phyloP scores from a whole-genome alignment of 2,113 vertebrate species.

The Thalassarche chlororhynchos region DNA sequence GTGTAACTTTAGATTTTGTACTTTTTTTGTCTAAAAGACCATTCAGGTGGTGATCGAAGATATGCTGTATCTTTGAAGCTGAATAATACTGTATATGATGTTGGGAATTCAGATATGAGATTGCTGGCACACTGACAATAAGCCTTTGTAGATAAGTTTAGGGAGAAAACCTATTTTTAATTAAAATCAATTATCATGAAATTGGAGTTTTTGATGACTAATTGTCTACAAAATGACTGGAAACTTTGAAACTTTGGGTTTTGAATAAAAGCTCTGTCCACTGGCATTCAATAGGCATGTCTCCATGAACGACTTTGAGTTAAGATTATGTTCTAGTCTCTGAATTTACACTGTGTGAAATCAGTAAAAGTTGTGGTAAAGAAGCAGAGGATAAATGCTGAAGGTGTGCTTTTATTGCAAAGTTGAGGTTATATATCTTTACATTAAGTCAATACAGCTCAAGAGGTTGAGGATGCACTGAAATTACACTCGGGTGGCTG shows the following conservation, averaged over 20 bases:
- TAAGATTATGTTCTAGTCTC: not conserved
- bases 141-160: slow-evolving; percentile 20
- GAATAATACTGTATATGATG: too few species aligned
- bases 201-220: slow-evolving; percentile 30
- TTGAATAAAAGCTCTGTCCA: not conserved
- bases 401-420: not conserved
- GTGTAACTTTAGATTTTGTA: not conserved
- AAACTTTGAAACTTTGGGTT: not conserved
- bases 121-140: not conserved
- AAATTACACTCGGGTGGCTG: not conserved
- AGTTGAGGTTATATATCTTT: not conserved
- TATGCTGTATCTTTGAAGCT: too few species aligned
- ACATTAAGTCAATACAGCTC: not conserved
- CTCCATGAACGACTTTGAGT: not conserved
- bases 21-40: not conserved
- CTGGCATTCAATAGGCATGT: not conserved
- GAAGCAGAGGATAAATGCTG: not conserved
- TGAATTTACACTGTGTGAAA: not conserved
- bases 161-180: not conserved
- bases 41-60: not conserved
- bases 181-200: slow-evolving; percentile 52
- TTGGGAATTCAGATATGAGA: not conserved
- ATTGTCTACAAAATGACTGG: not conserved
- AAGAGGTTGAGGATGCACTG: not conserved
- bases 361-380: not conserved